Evolutionary conservation across 2,888 invertebrate species (phyloP).

Genomic region (Parnassius orleans): DNA sequence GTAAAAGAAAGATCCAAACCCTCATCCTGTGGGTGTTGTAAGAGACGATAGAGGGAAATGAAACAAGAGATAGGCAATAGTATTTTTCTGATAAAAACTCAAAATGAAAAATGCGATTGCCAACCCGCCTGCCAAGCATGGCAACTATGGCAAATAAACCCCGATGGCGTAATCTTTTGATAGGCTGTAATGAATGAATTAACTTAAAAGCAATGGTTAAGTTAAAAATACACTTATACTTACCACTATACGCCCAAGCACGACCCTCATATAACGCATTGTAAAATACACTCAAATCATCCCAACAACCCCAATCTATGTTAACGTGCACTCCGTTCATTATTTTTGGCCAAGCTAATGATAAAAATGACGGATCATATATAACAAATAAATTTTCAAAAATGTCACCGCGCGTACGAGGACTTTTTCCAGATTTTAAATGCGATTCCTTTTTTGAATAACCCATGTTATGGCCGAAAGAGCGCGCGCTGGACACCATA

Average conservation of each 20-base stretch:
- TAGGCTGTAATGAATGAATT: too few relatives aligned
- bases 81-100: too few relatives aligned
- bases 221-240: conserved; percentile 38
- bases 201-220: too few relatives aligned
- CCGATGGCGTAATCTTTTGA: too few relatives aligned
- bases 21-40: too few relatives aligned
- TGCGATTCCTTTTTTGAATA: conserved; percentile 44
- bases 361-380: conserved; percentile 69
- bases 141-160: too few relatives aligned
- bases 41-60: too few relatives aligned
- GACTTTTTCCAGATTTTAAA: conserved; percentile 39
- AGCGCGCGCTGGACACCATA: conserved; percentile 34
- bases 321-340: conserved; percentile 62
- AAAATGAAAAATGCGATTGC: too few relatives aligned
- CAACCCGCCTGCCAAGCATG: too few relatives aligned
- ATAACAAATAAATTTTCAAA: conserved; percentile 67
- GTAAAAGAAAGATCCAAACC: too few relatives aligned
- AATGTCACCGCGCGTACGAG: conserved; percentile 47
- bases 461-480: conserved; percentile 37
- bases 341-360: conserved; percentile 71
- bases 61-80: too few relatives aligned
- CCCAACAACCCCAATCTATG: conserved; percentile 64
- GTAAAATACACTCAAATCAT: conserved; percentile 65
- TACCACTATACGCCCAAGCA: conserved; percentile 77
- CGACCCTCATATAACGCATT: conserved; percentile 65